Conservation (phyloP, 2,113 vertebrate genomes). For the Podarcis cretensis region DNA sequence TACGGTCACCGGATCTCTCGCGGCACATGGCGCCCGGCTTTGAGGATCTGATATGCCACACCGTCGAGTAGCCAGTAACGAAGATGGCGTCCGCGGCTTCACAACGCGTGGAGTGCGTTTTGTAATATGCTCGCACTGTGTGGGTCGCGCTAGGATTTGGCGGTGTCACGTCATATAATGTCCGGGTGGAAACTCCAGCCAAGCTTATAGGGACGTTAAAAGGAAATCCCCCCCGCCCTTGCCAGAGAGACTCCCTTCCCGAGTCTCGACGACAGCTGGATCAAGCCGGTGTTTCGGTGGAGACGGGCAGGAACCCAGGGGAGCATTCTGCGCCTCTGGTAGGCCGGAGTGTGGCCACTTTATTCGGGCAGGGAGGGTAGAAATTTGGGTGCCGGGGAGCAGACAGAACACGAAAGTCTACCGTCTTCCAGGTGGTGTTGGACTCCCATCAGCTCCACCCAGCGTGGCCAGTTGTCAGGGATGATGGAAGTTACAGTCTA, state of each 20-base stretch:
- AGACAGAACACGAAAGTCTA: too few relatives aligned
- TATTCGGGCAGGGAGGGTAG: neutral
- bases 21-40: too few relatives aligned
- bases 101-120: neutral
- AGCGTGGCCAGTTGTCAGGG: too few relatives aligned
- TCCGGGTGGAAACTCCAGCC: neutral
- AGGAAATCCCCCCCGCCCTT: neutral
- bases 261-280: too few relatives aligned
- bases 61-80: neutral
- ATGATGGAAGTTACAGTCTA: too few relatives aligned
- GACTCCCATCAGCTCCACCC: too few relatives aligned
- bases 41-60: neutral
- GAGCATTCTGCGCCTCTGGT: neutral
- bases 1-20: neutral
- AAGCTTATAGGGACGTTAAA: neutral
- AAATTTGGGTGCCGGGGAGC: neutral
- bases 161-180: too few relatives aligned
- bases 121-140: too few relatives aligned
- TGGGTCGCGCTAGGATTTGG: neutral
- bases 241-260: too few relatives aligned
- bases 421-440: too few relatives aligned
- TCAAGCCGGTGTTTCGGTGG: too few relatives aligned
- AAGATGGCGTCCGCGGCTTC: neutral
- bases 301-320: too few relatives aligned
- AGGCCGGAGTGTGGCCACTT: neutral